Evolutionary conservation across 2,113 vertebrate species (phyloP), one percentile per base, ranked within the genome.

Genomic region (Platysteira castanea): DNA sequence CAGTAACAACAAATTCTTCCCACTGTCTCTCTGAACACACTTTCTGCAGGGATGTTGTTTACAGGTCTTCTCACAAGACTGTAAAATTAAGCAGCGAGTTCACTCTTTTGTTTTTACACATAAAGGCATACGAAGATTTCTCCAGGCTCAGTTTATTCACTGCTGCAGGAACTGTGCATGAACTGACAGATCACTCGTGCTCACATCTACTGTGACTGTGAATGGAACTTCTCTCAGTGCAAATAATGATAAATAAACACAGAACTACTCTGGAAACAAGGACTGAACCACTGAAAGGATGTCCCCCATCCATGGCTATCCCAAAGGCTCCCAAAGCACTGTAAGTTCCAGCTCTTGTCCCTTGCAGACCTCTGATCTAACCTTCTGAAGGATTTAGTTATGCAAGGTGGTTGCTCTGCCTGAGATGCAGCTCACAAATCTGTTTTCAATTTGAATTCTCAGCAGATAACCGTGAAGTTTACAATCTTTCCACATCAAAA

Each of bases 401-500:
- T 0, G 17, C 60, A 82, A 88, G n/a, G 54, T 12, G 50, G 47
- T 5, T 3, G 0, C 35, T 91, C 19, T 90, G 84, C 61, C 67
- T 11, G 22, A 70, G 57, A 65, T 47, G 44, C 65, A 82, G 92
- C 91, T 90, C 82, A 56, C 52, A 64, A 74, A 92, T 87, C 83
- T 95, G 92, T 42, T 94, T 92, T 61, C 61, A 87, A 28, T 93
- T 94, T 71, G 23, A 94, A 79, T 80, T 89, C 80, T 81, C 65
- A 49, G 67, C 69, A 96, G 86, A 89, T 77, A 96, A 89, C 65
- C 60, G 73, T 31, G 56, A 88, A 78, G 76, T 88, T 95, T 91
- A 94, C 52, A 90, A 68, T 64, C 89, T 88, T 85, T 87, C 77
- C 92, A 94, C 92, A 96, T 83, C 80, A 90, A 83, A 86, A 37